Base-by-base conservation (phyloP, 2,797 vertebrate genomes). In the Meda fulgida region DNA sequence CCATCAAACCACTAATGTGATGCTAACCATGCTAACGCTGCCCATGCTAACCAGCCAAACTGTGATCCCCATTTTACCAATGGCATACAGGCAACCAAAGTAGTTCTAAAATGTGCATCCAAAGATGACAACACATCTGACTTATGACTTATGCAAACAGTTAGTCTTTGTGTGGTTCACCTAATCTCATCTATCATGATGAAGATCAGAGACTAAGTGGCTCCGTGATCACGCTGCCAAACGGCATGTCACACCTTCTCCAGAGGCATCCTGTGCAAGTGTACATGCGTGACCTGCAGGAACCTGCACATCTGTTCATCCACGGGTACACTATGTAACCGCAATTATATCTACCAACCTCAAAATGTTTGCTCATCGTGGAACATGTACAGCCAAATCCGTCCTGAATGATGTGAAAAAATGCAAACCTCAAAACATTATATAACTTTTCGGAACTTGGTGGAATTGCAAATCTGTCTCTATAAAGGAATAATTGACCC, bases 121-220 rank as follows among this genome's bases (percentile, higher is more conserved):
- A 66, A 66, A 26, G 48, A 53, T 76, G 60, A 83, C 34, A 46
- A 83, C 46, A 75, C 14, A 73, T 26, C 40, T 65, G 58, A 66
- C 55, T 73, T 51, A 53, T 65, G 58, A 66, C 55, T 73, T 51
- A 53, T 76, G 60, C 70, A 78, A 58, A 82, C 75, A 86, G 66
- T 48, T 34, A 48, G 51, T 23, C 55, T 77, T 87, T 85, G 83
- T 82, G 83, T 65, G 69, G 40, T 71, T 76, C 53, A 71, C 60
- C 78, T 82, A 78, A 85, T 81, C 79, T 87, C 66, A 23, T 85
- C 86, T 82, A 84, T 82, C 86, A 85, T 9, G 36, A 78, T 40
- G 79, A 53, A 70, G 72, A 85, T 84, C 58, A 81, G 72, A 84
- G 72, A 70, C 72, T 60, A 67, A 76, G 63, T 80, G 77, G 81